phyloP scores from a whole-genome alignment of 2,113 vertebrate species.

The Ondatra zibethicus region DNA sequence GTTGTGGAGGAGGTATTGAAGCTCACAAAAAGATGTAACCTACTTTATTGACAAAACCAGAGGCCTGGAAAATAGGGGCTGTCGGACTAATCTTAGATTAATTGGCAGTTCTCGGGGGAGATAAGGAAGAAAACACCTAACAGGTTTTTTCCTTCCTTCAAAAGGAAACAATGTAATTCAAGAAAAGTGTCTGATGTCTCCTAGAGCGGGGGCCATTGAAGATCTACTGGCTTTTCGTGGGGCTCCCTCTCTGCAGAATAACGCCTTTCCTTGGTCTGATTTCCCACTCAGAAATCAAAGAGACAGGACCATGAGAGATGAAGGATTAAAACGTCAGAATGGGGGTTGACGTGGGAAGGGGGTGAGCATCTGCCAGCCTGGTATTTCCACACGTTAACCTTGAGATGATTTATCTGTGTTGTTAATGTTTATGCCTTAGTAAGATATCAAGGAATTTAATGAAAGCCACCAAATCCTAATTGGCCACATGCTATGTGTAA shows the following conservation, averaged over 20 bases:
- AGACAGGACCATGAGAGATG: neutral
- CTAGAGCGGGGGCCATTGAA: neutral
- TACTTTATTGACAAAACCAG: slow-evolving; percentile 77
- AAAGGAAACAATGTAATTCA: slow-evolving; percentile 52
- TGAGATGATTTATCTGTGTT: neutral
- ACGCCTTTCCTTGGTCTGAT: neutral
- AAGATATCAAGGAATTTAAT: neutral
- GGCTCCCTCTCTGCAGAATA: neutral
- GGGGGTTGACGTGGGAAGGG: neutral
- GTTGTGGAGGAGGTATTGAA: slow-evolving; percentile 72
- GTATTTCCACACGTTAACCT: neutral
- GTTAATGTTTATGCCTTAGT: neutral
- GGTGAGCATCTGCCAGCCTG: neutral
- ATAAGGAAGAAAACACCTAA: slow-evolving; percentile 69
- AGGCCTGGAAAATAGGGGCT: slow-evolving; percentile 79
- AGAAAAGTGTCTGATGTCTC: neutral
- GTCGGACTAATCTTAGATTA: slow-evolving; percentile 74
- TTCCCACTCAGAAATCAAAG: slow-evolving; percentile 18
- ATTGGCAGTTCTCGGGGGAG: slow-evolving; percentile 59
- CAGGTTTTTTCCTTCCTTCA: slow-evolving; percentile 62
- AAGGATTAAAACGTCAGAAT: neutral
- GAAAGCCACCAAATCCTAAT: slow-evolving; percentile 42
- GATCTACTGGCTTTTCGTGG: neutral
- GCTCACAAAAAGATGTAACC: slow-evolving; percentile 76
- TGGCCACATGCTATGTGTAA: neutral